phyloP scores from a whole-genome alignment of 2,797 vertebrate genomes.

The Liasis olivaceus region DNA sequence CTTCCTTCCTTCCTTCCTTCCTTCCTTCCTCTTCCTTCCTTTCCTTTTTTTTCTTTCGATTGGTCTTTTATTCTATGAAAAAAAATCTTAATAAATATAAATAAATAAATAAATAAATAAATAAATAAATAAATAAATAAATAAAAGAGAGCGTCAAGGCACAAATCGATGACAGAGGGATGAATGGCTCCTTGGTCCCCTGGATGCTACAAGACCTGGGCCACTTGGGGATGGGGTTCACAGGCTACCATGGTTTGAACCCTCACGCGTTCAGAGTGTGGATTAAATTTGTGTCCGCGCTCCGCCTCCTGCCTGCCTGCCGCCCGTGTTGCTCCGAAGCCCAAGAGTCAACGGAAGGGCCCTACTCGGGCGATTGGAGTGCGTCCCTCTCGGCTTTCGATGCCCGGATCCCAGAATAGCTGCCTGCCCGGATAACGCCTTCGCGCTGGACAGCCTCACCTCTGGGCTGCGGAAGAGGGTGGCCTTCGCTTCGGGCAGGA shows the following conservation, averaged over 20 bases:
- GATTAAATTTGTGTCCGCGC: background rate
- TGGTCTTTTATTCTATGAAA: background rate
- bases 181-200: too few relatives aligned
- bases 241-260: background rate
- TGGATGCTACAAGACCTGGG: background rate
- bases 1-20: too few relatives aligned
- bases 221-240: background rate
- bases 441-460: background rate
- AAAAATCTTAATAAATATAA: background rate
- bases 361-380: fast-evolving
- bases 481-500: background rate
- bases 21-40: background rate
- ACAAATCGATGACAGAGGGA: too few relatives aligned
- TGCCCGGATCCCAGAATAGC: background rate
- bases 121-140: too few relatives aligned
- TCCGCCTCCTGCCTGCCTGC: background rate
- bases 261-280: background rate
- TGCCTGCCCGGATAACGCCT: background rate
- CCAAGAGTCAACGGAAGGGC: background rate
- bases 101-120: too few relatives aligned
- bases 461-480: background rate
- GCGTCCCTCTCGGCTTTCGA: background rate
- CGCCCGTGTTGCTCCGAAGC: background rate
- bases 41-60: background rate
- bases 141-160: background rate